Conservation (phyloP, 2,888 invertebrate species). For the Synergus itoensis region DNA sequence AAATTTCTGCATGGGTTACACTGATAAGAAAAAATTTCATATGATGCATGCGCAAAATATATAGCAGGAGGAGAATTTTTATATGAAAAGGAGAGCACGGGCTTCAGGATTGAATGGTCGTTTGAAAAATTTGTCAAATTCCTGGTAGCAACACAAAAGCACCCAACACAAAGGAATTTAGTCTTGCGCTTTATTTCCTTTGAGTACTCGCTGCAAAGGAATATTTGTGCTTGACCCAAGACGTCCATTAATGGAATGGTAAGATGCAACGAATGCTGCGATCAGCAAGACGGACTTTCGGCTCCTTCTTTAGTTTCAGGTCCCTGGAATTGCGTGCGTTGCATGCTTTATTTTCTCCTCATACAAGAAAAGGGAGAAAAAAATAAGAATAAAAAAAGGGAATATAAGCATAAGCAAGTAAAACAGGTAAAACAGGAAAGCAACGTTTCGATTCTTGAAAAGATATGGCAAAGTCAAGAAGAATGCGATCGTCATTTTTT, state of each 20-base stretch:
- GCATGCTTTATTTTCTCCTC: conserved; percentile 4
- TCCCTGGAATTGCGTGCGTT: conserved; percentile 12
- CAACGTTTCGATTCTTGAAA: conserved; percentile 18
- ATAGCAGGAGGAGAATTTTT: background rate
- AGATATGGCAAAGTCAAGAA: conserved; percentile 22
- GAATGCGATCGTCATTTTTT: conserved; percentile 26
- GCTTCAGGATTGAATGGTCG: background rate
- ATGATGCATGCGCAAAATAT: background rate
- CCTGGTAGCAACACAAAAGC: background rate
- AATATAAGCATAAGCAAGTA: background rate
- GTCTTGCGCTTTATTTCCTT: background rate
- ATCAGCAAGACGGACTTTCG: background rate
- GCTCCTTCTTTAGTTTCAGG: background rate
- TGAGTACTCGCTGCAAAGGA: background rate
- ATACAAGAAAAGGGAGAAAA: background rate
- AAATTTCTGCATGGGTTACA: no score
- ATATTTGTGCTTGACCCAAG: background rate
- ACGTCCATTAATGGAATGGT: background rate
- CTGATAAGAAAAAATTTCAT: no score
- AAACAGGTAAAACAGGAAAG: conserved; percentile 23
- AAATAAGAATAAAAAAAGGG: background rate
- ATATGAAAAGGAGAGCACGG: background rate
- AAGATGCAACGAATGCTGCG: conserved; percentile 11
- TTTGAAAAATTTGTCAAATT: background rate
- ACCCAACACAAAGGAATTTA: background rate